A percentile compares a stretch with the other conserved stretches of the same genome.
phyloP scores from a whole-genome alignment of 2,888 invertebrate genomes.

The Lasioglossum lativentre region DNA sequence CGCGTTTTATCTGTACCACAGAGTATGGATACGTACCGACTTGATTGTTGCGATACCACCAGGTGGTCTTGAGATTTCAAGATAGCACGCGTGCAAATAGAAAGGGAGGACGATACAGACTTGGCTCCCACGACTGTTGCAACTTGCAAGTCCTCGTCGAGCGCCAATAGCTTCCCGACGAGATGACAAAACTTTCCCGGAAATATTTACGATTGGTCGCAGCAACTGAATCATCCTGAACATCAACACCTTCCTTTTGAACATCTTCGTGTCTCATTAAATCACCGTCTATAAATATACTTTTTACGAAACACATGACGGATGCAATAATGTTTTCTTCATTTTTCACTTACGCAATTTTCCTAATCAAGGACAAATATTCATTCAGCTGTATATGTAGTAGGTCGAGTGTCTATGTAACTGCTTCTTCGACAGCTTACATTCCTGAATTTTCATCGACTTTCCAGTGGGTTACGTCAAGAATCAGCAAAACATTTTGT shows the following conservation, averaged over 20 bases:
- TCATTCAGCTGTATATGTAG: neutral
- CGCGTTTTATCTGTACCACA: neutral
- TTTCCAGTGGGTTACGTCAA: neutral
- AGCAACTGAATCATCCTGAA: neutral
- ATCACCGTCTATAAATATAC: neutral
- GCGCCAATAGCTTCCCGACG: neutral
- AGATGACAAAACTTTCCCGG: neutral
- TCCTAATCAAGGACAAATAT: neutral
- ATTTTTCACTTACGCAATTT: neutral
- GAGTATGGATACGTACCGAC: neutral
- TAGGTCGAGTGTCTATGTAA: neutral
- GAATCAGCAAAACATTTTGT: no score
- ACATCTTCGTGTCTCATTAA: neutral
- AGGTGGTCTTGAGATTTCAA: neutral
- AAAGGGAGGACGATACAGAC: neutral
- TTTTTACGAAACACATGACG: neutral
- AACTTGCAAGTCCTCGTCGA: neutral
- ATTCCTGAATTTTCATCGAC: neutral
- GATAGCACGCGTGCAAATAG: neutral
- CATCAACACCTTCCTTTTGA: constrained; percentile 8
- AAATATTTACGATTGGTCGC: constrained; percentile 2
- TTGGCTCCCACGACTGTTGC: neutral
- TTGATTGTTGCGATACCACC: neutral
- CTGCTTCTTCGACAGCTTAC: neutral
- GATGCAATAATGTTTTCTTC: neutral